Percentiles rank a stretch among this genome's conserved stretches.
Evolutionary conservation across 1,140 invertebrate genomes (phyloP).

Genomic region (Pristionchus pacificus): DNA sequence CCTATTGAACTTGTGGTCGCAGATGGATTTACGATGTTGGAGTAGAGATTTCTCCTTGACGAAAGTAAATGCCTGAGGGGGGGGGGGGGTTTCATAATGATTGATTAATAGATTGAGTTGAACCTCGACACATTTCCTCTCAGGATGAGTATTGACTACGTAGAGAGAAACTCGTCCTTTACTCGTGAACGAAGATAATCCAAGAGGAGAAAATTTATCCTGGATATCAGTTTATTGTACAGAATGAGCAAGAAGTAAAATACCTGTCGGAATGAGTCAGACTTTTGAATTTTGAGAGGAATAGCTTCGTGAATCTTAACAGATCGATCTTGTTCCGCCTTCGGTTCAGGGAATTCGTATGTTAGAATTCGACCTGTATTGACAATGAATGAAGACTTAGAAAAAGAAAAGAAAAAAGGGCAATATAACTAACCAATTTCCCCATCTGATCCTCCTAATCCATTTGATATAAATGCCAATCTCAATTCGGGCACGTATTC

Average conservation of each 20-base stretch:
- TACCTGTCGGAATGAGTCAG: neutral
- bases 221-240: no score
- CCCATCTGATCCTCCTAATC: neutral
- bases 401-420: no score
- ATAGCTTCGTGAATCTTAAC: neutral
- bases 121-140: neutral
- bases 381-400: no score
- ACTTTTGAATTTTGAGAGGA: neutral
- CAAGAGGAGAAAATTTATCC: neutral
- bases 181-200: neutral
- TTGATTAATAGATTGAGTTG: neutral
- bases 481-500: neutral
- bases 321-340: no score
- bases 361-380: no score
- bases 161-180: neutral
- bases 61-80: neutral
- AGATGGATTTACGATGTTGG: slow-evolving; percentile 16
- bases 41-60: neutral
- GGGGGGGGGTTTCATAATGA: slow-evolving; percentile 2
- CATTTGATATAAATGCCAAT: neutral
- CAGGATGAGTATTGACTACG: neutral
- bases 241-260: no score
- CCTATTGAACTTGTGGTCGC: slow-evolving; percentile 5
- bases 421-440: neutral
- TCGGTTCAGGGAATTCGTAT: no score